Percentiles rank a stretch among this genome's conserved stretches.
Conservation (phyloP, 2,888 invertebrate genomes). For the Xanthostigma xanthostigma region DNA sequence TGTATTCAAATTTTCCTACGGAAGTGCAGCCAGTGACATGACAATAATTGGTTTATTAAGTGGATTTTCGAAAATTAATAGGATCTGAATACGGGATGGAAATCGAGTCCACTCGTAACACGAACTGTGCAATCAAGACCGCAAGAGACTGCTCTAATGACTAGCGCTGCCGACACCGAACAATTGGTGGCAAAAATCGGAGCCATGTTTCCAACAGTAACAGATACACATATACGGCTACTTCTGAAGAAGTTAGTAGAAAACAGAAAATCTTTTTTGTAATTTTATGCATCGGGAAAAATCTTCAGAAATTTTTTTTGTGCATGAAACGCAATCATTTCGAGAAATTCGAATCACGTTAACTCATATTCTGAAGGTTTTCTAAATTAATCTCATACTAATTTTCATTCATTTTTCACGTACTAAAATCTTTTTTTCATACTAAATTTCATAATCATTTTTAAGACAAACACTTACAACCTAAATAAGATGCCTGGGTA, state of each 20-base stretch:
- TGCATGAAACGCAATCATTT: too few relatives aligned
- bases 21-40: conserved; percentile 32
- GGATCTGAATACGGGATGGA: conserved; percentile 29
- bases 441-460: too few relatives aligned
- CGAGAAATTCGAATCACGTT: too few relatives aligned
- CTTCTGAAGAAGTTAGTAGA: conserved; percentile 72
- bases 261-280: background rate
- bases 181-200: conserved; percentile 65
- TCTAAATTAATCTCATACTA: too few relatives aligned
- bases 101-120: conserved; percentile 31
- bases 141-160: conserved; percentile 47
- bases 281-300: too few relatives aligned
- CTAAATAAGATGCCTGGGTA: too few relatives aligned
- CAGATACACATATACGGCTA: conserved; percentile 74
- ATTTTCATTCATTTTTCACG: too few relatives aligned
- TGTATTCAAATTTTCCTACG: conserved; percentile 16
- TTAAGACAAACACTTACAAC: too few relatives aligned
- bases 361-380: too few relatives aligned
- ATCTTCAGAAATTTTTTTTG: too few relatives aligned
- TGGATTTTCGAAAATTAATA: conserved; percentile 34
- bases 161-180: conserved; percentile 47
- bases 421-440: too few relatives aligned
- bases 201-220: conserved; percentile 81
- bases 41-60: conserved; percentile 32
- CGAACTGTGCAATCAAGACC: conserved; percentile 20